Evolutionary conservation across 2,113 vertebrate genomes (phyloP), one percentile per base, ranked within the genome.

Genomic region (Ardeotis arabs): DNA sequence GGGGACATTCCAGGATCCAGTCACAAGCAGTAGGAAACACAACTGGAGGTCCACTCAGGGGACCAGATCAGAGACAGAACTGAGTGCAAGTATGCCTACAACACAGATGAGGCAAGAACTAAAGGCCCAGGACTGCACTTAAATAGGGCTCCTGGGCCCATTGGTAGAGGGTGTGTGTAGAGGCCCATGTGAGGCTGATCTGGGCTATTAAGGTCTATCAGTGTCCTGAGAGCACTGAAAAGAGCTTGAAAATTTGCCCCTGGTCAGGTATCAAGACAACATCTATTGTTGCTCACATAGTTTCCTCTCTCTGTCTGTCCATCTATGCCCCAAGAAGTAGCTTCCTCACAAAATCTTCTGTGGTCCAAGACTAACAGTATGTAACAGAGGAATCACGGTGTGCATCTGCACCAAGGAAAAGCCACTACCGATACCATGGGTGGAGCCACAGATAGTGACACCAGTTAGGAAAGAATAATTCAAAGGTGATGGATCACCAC

Each of bases 41-140:
- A 74, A 16, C 17, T 24, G 18, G 20, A 84, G 7, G 14, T 41
- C 24, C 11, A 72, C 12, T 12, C 19, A 63, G 47, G n/a, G 64
- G 9, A 80, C 11, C 2, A 50, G 27, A 7, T 67, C 49, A 69
- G 27, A 70, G 41, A 21, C 23, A 87, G 24, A 66, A 50, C 0
- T 53, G 6, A 25, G 8, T 5, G 1, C 23, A 87, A 47, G 2
- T n/a, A 59, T 3, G 1, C 1, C 9, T 18, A 56, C 25, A 47
- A 4, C 15, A 41, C 2, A 37, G 2, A 12, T 52, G 31, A 84
- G 18, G 12, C 11, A 76, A 81, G 12, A 55, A 3, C 6, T 35
- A 55, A 58, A 59, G 11, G 1, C 33, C 33, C n/a, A 62, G 60
- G 39, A 8, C 25, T 37, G 14, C 0, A 0, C 31, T 83, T 84